Percentiles rank a stretch among this genome's conserved stretches.
Evolutionary conservation across 2,888 invertebrate species (phyloP).

Genomic region (Pristionchus mayeri): DNA sequence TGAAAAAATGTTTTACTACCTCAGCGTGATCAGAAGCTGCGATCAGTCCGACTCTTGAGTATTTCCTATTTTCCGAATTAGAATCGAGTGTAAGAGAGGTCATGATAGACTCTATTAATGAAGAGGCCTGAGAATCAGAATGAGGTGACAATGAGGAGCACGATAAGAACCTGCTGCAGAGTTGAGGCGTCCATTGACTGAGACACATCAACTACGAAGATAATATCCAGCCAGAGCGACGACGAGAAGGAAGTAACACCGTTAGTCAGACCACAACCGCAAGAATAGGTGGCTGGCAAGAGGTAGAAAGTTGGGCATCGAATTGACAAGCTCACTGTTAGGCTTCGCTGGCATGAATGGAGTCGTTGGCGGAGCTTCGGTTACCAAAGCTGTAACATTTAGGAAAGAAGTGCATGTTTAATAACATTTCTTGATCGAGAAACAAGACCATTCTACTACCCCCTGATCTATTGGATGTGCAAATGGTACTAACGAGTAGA

Average conservation of each 20-base stretch:
- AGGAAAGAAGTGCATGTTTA: neutral
- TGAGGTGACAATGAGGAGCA: too few species aligned
- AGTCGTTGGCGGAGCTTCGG: neutral
- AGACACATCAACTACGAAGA: neutral
- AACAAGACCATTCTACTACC: too few species aligned
- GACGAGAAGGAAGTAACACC: neutral
- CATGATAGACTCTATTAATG: too few species aligned
- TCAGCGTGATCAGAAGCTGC: neutral
- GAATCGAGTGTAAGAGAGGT: too few species aligned
- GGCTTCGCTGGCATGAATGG: neutral
- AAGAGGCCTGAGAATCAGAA: too few species aligned
- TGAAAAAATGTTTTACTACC: conserved; percentile 7
- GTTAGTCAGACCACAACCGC: neutral
- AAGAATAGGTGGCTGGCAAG: conserved; percentile 4
- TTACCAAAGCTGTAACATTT: neutral
- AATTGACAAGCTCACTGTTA: neutral
- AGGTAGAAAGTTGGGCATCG: neutral
- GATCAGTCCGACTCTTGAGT: conserved; percentile 20
- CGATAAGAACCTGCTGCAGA: too few species aligned
- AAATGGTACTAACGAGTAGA: neutral
- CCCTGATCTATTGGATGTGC: too few species aligned
- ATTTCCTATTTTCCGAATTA: too few species aligned
- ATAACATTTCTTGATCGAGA: too few species aligned
- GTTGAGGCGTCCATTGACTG: neutral
- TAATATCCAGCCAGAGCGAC: neutral